Evolutionary conservation across 2,797 vertebrate species (phyloP).

Genomic region (Mormyrus hasselquistii): DNA sequence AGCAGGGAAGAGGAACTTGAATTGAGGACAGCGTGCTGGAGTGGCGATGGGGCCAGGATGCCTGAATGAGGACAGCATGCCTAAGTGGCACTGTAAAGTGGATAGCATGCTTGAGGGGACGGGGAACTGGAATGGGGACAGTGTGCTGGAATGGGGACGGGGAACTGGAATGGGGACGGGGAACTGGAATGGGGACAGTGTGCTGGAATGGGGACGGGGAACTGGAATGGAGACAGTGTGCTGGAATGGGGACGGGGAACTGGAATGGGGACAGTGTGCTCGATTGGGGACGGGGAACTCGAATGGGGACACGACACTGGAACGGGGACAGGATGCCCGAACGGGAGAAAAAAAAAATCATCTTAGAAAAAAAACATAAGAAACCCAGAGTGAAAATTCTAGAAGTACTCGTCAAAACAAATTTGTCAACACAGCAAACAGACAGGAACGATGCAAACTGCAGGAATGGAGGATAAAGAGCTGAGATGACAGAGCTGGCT

Average conservation of each 20-base stretch:
- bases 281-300: not conserved
- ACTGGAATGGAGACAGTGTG: too few species aligned
- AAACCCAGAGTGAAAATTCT: not conserved
- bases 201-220: too few species aligned
- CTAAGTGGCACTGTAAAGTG: not conserved
- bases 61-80: not conserved
- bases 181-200: too few species aligned
- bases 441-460: not conserved
- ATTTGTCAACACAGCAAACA: not conserved
- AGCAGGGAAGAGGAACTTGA: too few species aligned
- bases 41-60: not conserved
- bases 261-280: not conserved
- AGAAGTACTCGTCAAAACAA: not conserved
- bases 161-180: too few species aligned
- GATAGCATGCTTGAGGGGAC: not conserved
- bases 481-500: not conserved
- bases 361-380: not conserved
- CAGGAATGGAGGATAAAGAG: not conserved
- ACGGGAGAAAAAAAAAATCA: not conserved
- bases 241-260: too few species aligned
- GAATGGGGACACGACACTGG: not conserved
- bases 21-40: not conserved
- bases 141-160: too few species aligned
- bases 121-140: too few species aligned
- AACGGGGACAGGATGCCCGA: not conserved